These are phyloP conservation scores for Chlorodrepanis virens DNA, from an alignment of 2,113 vertebrate genomes.

Conservation along the genomic window DNA sequence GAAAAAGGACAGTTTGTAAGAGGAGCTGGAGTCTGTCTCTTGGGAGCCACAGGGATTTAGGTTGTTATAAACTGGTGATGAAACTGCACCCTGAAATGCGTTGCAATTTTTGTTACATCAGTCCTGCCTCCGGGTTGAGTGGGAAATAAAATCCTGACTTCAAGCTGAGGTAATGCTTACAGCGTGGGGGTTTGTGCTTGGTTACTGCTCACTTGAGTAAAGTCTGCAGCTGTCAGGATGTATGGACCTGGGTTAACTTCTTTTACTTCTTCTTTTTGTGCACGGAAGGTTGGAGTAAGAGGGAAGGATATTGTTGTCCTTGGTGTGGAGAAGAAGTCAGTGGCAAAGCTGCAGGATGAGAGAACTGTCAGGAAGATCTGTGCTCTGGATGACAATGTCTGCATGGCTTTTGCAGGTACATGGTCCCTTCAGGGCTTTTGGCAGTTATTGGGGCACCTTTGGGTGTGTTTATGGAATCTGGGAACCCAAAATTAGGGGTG, in stretches of 20 bases:
- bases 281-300: slow-evolving; percentile 80
- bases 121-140: neutral
- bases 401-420: slow-evolving; percentile 87
- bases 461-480: neutral
- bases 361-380: slow-evolving; percentile 88
- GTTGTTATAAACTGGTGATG: neutral
- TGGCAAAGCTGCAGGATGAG: slow-evolving; percentile 88
- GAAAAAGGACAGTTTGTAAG: neutral
- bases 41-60: neutral
- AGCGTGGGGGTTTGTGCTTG: accelerated
- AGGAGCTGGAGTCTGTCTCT: neutral
- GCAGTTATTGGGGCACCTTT: neutral
- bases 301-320: slow-evolving; percentile 86
- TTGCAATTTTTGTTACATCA: neutral
- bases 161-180: neutral
- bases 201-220: neutral
- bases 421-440: accelerated
- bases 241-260: neutral
- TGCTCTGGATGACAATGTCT: slow-evolving; percentile 84
- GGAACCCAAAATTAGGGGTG: neutral
- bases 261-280: neutral
- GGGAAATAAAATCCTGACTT: neutral
- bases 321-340: slow-evolving; percentile 88
- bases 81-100: neutral
- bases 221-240: neutral